phyloP scores from a whole-genome alignment of 1,140 invertebrate genomes.

The Chironomus striatipennis region DNA sequence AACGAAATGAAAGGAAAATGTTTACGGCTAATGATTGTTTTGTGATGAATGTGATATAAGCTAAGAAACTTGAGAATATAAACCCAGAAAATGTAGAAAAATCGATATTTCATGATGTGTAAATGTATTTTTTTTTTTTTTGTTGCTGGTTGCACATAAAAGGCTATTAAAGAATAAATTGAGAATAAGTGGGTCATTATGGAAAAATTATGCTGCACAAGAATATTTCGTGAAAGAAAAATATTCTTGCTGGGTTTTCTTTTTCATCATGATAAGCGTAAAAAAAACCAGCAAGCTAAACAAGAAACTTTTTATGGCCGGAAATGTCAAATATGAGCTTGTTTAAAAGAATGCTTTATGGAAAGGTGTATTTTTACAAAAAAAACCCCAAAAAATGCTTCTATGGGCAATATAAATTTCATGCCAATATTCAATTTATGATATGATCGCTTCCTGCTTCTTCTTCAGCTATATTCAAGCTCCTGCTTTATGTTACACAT shows the following conservation, averaged over 20 bases:
- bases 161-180: background rate
- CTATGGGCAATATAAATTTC: background rate
- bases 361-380: background rate
- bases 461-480: background rate
- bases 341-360: background rate
- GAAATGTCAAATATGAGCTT: background rate
- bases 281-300: too few species aligned
- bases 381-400: background rate
- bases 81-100: background rate
- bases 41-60: background rate
- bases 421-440: slow-evolving; percentile 5
- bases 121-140: background rate
- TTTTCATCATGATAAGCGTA: too few species aligned
- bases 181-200: background rate
- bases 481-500: background rate
- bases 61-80: too few species aligned
- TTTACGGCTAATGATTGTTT: background rate
- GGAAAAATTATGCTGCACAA: background rate
- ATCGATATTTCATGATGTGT: background rate
- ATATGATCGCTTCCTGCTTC: background rate
- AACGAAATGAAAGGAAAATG: background rate
- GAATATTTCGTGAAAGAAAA: background rate
- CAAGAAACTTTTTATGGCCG: background rate
- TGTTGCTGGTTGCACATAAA: background rate
- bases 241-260: too few species aligned